phyloP scores from a whole-genome alignment of 1,140 invertebrate genomes.

The Agraylea sexmaculata region DNA sequence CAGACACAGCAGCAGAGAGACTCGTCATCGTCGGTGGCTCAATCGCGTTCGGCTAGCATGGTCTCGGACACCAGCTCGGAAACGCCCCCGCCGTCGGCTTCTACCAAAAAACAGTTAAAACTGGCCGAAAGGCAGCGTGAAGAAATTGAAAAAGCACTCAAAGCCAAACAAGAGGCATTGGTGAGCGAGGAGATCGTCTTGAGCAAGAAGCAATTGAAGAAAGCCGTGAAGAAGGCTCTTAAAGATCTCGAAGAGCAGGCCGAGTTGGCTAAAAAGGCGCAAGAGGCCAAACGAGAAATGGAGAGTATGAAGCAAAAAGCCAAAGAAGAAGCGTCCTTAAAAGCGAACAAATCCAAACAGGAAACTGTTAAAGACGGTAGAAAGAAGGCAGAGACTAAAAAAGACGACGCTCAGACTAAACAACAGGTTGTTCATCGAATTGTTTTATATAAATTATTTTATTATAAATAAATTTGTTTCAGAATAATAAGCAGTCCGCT shows the following conservation, averaged over 20 bases:
- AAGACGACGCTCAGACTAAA: no score
- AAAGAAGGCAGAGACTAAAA: background rate
- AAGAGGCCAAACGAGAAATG: constrained; percentile 5
- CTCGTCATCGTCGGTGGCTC: constrained; percentile 1
- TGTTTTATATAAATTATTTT: no score
- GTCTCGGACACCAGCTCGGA: constrained; percentile 7
- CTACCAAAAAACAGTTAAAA: constrained; percentile 6
- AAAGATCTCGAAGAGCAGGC: constrained; percentile 12
- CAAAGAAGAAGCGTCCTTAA: background rate
- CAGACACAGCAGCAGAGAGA: background rate
- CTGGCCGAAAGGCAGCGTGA: background rate
- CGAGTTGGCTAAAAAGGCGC: background rate
- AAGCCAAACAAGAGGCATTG: constrained; percentile 19
- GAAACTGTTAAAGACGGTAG: no score
- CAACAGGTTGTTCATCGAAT: no score
- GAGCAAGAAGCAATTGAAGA: constrained; percentile 23
- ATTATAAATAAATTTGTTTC: no score
- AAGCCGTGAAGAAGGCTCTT: constrained; percentile 23
- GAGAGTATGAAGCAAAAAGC: background rate
- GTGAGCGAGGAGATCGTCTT: constrained; percentile 21
- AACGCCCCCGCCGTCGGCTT: background rate
- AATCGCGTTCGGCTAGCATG: constrained; percentile 6
- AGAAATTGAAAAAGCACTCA: constrained; percentile 20
- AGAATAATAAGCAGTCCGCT: no score
- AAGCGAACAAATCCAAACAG: background rate